Evolutionary conservation across 2,888 invertebrate species (phyloP).

Genomic region (Archaeoteleia sp.): DNA sequence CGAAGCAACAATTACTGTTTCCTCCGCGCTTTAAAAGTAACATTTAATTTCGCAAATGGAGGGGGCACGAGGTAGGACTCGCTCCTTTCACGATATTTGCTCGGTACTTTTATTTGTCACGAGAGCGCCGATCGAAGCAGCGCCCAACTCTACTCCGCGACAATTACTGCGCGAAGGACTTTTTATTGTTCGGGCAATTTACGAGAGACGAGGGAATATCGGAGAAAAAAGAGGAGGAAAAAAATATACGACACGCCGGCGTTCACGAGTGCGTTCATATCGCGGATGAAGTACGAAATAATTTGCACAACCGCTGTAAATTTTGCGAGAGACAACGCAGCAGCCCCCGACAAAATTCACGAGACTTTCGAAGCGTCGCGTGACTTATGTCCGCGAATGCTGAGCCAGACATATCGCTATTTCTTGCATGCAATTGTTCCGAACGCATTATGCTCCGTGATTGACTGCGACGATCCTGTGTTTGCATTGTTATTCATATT

Average conservation of each 20-base stretch:
- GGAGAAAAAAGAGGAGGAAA: constrained; percentile 13
- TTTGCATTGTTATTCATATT: constrained; percentile 40
- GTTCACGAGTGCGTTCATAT: neutral
- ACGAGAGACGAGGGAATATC: constrained; percentile 21
- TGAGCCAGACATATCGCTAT: constrained; percentile 46
- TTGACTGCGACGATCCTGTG: constrained; percentile 48
- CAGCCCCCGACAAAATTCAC: constrained; percentile 43
- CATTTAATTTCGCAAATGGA: constrained; percentile 21
- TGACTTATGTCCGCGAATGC: constrained; percentile 51
- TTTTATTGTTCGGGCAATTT: constrained; percentile 31
- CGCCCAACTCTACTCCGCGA: neutral
- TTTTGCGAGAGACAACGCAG: constrained; percentile 42
- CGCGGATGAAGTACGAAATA: constrained; percentile 46
- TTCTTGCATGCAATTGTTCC: constrained; percentile 50
- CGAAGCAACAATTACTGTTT: constrained; percentile 7
- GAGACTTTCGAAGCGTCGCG: constrained; percentile 40
- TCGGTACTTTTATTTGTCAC: constrained; percentile 12
- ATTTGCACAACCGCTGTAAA: constrained; percentile 48
- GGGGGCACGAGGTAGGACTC: neutral
- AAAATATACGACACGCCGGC: too few species aligned
- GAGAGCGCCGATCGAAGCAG: constrained; percentile 11
- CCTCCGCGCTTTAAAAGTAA: constrained; percentile 18
- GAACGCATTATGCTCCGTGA: constrained; percentile 45
- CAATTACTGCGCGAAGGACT: constrained; percentile 26
- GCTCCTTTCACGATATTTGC: constrained; percentile 4